phyloP scores from a whole-genome alignment of 2,113 vertebrate genomes.

The Fregata magnificens region DNA sequence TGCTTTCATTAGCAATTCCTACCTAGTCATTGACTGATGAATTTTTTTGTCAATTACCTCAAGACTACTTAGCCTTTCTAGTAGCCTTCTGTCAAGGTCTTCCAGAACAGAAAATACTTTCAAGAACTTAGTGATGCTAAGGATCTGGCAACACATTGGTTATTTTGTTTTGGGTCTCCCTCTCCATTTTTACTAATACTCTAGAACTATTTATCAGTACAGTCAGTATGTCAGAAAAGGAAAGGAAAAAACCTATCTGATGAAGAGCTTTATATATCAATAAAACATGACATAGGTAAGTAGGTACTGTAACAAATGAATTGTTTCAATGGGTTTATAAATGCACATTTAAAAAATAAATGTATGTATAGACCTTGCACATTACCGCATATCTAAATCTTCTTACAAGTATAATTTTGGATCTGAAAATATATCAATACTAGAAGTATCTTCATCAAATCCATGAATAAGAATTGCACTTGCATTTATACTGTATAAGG shows the following conservation, averaged over 20 bases:
- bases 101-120: neutral
- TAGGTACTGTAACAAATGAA: neutral
- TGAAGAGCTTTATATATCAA: neutral
- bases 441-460: neutral
- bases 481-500: neutral
- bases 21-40: neutral
- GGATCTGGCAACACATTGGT: neutral
- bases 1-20: neutral
- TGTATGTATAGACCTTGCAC: neutral
- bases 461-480: neutral
- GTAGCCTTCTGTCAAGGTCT: neutral
- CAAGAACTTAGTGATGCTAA: neutral
- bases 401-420: neutral
- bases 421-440: neutral
- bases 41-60: neutral
- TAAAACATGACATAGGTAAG: neutral
- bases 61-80: neutral
- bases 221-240: neutral
- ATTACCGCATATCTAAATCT: neutral
- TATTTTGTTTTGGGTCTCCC: neutral
- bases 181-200: neutral
- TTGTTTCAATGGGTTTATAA: neutral
- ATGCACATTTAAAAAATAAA: neutral
- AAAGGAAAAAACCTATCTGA: neutral
- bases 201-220: neutral